Evolutionary conservation across 2,888 invertebrate species (phyloP).

Genomic region (Urechis unicinctus): DNA sequence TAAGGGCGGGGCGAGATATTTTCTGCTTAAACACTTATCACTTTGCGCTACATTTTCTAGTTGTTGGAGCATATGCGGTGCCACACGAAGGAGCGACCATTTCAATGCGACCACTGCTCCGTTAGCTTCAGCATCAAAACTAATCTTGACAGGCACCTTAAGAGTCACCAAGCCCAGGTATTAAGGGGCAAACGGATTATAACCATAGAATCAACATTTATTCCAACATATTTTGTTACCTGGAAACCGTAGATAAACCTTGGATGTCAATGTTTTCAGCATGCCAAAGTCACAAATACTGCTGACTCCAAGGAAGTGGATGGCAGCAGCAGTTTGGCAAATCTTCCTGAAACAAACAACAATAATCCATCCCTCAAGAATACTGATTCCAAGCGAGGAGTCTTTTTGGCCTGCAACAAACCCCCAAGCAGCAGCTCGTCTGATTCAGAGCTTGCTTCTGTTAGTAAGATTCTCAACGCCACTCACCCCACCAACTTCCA

Average conservation of each 20-base stretch:
- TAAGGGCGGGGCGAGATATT: no score
- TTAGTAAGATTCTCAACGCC: constrained; percentile 69
- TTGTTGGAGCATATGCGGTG: constrained; percentile 14
- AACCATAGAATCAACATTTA: no score
- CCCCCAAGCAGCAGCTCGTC: constrained; percentile 1
- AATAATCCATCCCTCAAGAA: neutral
- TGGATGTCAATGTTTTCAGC: no score
- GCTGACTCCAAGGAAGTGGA: no score
- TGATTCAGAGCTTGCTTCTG: constrained; percentile 65
- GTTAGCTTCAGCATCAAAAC: constrained; percentile 76
- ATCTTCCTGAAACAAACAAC: constrained; percentile 6
- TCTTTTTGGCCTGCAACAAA: neutral
- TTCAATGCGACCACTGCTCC: constrained; percentile 83
- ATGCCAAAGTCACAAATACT: no score
- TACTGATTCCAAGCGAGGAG: neutral
- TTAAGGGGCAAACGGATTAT: no score
- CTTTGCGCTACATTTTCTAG: constrained; percentile 10
- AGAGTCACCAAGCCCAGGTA: constrained; percentile 81
- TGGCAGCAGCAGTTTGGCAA: no score
- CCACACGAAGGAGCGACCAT: constrained; percentile 59
- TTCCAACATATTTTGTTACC: no score
- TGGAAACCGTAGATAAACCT: no score
- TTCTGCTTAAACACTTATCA: no score
- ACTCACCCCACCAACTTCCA: constrained; percentile 63
- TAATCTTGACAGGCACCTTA: constrained; percentile 90